Conservation (phyloP, 2,797 vertebrate species). For the Pyrocephalus nanus region DNA sequence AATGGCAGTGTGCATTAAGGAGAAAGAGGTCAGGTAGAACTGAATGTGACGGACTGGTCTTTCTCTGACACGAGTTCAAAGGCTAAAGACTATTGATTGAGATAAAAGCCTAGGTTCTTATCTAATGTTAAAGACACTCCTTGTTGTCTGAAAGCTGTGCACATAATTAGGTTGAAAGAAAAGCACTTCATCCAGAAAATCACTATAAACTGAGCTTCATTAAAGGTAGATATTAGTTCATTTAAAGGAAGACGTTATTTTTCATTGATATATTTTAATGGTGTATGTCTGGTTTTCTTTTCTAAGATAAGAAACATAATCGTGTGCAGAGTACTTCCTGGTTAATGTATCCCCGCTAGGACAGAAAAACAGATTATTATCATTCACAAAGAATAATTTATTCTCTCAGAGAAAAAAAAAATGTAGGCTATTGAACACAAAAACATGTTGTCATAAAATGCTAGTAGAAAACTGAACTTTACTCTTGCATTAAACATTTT, state of each 20-base stretch:
- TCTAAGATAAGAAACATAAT: constrained; percentile 70
- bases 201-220: constrained; percentile 74
- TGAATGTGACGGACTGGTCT: constrained; percentile 77
- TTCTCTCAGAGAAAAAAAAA: constrained; percentile 36
- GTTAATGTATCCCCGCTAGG: constrained; percentile 66
- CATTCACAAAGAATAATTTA: constrained; percentile 46
- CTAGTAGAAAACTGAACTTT: constrained; percentile 48
- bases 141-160: constrained; percentile 80
- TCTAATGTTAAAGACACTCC: constrained; percentile 82
- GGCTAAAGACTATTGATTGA: constrained; percentile 87
- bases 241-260: constrained; percentile 76
- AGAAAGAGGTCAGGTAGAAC: constrained; percentile 80
- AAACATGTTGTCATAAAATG: constrained; percentile 51
- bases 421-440: neutral
- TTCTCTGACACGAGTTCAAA: constrained; percentile 81
- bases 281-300: constrained; percentile 63
- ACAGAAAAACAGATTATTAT: constrained; percentile 73
- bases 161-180: constrained; percentile 78
- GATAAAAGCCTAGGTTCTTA: constrained; percentile 84
- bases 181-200: constrained; percentile 75
- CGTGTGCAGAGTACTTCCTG: constrained; percentile 37
- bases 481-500: constrained; percentile 58
- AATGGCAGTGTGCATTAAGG: constrained; percentile 75
- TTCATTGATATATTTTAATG: constrained; percentile 76
- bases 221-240: constrained; percentile 78